Percentiles rank a stretch among this genome's conserved stretches.
Evolutionary conservation across 2,113 vertebrate species (phyloP).

Genomic region (Herpailurus yagouaroundi): DNA sequence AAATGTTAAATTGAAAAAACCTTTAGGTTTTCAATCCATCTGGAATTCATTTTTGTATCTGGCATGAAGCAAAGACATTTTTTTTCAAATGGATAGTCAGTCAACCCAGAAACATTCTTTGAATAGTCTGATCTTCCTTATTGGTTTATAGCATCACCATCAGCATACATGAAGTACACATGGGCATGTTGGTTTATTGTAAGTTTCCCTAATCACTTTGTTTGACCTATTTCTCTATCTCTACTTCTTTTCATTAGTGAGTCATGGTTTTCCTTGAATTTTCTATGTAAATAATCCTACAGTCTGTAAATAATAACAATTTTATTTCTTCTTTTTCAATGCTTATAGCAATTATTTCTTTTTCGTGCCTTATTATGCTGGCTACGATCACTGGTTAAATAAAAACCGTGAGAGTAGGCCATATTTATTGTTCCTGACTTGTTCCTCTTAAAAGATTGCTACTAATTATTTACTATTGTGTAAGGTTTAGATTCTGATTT

Average conservation of each 20-base stretch:
- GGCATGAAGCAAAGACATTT: neutral
- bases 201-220: neutral
- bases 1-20: neutral
- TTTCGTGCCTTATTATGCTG: constrained; percentile 9
- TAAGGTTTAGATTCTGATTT: neutral
- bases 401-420: neutral
- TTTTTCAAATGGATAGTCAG: neutral
- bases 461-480: neutral
- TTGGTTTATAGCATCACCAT: neutral
- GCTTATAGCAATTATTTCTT: neutral
- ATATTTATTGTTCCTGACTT: neutral
- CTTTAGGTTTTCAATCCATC: neutral
- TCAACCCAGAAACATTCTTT: neutral
- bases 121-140: neutral
- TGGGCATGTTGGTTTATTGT: neutral
- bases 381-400: neutral
- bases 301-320: neutral
- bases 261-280: constrained; percentile 6
- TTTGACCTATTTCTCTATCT: neutral
- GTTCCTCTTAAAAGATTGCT: neutral
- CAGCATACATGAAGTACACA: neutral
- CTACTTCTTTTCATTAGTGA: neutral
- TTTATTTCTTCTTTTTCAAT: neutral
- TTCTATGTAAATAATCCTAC: neutral
- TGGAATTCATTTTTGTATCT: constrained; percentile 45